Percentiles rank a stretch among this genome's conserved stretches.
Evolutionary conservation across 2,113 vertebrate genomes (phyloP).

Genomic region (Apteryx owenii): DNA sequence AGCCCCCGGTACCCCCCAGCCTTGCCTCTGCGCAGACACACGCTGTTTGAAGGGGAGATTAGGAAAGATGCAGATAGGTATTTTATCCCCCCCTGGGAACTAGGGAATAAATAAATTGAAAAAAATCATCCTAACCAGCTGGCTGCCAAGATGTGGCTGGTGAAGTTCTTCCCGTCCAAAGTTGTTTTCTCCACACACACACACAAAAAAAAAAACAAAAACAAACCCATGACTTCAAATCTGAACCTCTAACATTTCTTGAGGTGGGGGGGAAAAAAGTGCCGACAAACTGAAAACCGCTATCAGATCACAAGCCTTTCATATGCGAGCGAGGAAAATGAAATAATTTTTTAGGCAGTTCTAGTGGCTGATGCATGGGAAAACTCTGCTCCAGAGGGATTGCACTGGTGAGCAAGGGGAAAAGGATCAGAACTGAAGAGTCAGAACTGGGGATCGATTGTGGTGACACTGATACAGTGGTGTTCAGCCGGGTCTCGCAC

Average conservation of each 20-base stretch:
- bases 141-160: background rate
- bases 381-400: background rate
- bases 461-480: background rate
- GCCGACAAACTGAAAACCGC: background rate
- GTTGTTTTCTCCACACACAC: background rate
- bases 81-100: background rate
- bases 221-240: background rate
- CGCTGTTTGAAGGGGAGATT: background rate
- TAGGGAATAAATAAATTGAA: background rate
- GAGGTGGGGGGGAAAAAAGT: background rate
- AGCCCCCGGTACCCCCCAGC: background rate
- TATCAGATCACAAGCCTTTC: background rate
- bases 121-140: background rate
- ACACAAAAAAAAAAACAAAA: fast-evolving
- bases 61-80: background rate
- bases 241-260: background rate
- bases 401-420: background rate
- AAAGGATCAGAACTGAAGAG: background rate
- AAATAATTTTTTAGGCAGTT: background rate
- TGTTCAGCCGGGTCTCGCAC: no score
- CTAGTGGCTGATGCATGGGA: background rate
- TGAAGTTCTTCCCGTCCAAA: background rate
- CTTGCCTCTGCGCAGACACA: background rate
- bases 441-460: fast-evolving
- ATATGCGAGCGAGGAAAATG: background rate